These are phyloP conservation scores for Regulus satrapa DNA, from an alignment of 2,113 vertebrate species.

Conservation along the genomic window DNA sequence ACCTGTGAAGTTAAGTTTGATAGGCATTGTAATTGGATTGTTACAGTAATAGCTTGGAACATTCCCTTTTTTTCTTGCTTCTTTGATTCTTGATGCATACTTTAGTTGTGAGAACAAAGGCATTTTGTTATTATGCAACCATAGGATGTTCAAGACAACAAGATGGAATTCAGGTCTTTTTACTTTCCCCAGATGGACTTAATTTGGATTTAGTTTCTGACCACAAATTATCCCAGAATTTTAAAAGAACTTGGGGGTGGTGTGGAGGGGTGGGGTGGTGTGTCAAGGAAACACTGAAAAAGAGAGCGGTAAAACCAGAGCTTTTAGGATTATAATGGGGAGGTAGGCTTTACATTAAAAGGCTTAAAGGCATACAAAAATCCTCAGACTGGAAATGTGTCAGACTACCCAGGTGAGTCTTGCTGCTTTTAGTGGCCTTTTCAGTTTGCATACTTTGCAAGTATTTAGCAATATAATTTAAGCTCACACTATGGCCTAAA, in stretches of 20 bases:
- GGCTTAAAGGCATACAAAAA: not conserved
- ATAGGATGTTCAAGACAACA: conserved; percentile 65
- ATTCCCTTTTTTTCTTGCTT: conserved; percentile 80
- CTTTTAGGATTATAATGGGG: not conserved
- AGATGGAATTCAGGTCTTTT: conserved; percentile 52
- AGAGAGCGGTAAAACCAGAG: not conserved
- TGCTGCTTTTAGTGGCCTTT: not conserved
- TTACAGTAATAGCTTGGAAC: conserved; percentile 95
- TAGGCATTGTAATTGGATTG: conserved; percentile 99
- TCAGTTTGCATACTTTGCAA: not conserved
- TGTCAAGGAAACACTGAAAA: not conserved
- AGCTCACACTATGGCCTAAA: not conserved
- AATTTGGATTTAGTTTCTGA: conserved; percentile 23
- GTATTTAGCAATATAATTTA: not conserved
- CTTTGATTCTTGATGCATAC: conserved; percentile 81
- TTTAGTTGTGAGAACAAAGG: conserved; percentile 77
- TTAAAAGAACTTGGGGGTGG: not conserved
- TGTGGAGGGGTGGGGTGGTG: not conserved
- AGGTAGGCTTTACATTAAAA: not conserved
- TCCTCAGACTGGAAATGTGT: not conserved
- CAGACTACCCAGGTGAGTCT: not conserved
- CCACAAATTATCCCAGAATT: not conserved
- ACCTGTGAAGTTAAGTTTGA: conserved; percentile 99
- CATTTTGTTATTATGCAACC: conserved; percentile 74
- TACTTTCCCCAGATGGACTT: conserved; percentile 7